Percentiles rank a stretch among this genome's conserved stretches.
phyloP scores from a whole-genome alignment of 2,113 vertebrate species.

The Ceratotherium simum region DNA sequence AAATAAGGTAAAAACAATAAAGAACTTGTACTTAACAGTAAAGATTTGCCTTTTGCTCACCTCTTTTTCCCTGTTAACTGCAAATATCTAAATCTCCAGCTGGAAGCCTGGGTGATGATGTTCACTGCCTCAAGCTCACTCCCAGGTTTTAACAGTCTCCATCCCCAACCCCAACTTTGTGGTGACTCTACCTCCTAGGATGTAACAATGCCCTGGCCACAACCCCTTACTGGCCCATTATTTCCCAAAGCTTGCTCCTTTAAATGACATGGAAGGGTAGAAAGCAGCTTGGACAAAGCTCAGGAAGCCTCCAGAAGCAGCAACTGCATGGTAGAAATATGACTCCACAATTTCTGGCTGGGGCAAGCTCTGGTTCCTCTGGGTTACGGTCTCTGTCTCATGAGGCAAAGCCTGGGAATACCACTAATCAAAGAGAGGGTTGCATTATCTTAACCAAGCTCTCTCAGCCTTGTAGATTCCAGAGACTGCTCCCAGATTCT shows the following conservation, averaged over 20 bases:
- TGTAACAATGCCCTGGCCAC: neutral
- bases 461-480: neutral
- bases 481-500: neutral
- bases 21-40: neutral
- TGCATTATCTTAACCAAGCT: neutral
- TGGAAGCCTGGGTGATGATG: neutral
- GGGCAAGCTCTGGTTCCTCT: neutral
- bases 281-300: neutral
- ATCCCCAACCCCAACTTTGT: neutral
- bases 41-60: neutral
- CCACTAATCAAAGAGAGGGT: neutral
- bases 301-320: neutral
- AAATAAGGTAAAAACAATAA: neutral
- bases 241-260: neutral
- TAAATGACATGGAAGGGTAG: neutral
- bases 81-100: neutral
- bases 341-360: neutral
- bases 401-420: slow-evolving; percentile 20
- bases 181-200: neutral
- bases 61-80: neutral
- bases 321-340: neutral
- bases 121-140: neutral
- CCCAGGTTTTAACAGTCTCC: neutral
- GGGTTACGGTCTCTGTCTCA: neutral
- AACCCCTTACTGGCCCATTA: neutral